Base-by-base conservation (phyloP, 1,140 invertebrate species). In the Pteromalus puparum region DNA sequence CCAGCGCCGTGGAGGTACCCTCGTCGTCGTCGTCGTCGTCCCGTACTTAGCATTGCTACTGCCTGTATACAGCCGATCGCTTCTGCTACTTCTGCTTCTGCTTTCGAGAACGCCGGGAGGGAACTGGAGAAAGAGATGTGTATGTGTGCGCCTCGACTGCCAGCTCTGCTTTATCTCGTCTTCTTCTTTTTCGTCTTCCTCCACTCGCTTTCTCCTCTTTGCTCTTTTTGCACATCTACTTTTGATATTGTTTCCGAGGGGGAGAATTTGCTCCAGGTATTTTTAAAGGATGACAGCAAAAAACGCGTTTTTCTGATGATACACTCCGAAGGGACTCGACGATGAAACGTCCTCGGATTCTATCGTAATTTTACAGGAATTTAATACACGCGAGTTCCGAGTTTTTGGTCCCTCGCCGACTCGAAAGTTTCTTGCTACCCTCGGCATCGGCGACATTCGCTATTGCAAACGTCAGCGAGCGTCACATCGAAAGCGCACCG, bases 1-100 rank as follows among this genome's bases (percentile, higher is more conserved):
- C 65, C 75, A 61, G 61, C 21, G 61, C 79, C 38, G 77, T 46
- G 48, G 24, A 84, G 24, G 61, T 76, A 46, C 72, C 83, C 74
- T 46, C 24, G 24, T 38, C 79, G 81, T 38, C 24, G 24, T 38
- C 79, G 81, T 38, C 18, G 18, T 48, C 72, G 81, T 42, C 24
- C 79, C 18, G 30, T 78, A 78, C n/a, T 78, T 80, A 80, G 78
- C n/a, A 70, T 80, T 42, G 13, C 30, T 30, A 18, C 78, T 70
- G 34, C 2, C 26, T 34, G 53, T n/a, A 61, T 61, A 61, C 15
- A 61, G 53, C 48, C 34, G 34, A n/a, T n/a, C n/a, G n/a, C n/a
- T n/a, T n/a, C 34, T 2, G 5, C 34, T 34, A 5, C 34, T 34
- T 2, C 34, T 48, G 24, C 70, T 61, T 24, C 68, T 82, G 28